phyloP scores from a whole-genome alignment of 2,888 invertebrate species.

The Ornithoptera priamus region DNA sequence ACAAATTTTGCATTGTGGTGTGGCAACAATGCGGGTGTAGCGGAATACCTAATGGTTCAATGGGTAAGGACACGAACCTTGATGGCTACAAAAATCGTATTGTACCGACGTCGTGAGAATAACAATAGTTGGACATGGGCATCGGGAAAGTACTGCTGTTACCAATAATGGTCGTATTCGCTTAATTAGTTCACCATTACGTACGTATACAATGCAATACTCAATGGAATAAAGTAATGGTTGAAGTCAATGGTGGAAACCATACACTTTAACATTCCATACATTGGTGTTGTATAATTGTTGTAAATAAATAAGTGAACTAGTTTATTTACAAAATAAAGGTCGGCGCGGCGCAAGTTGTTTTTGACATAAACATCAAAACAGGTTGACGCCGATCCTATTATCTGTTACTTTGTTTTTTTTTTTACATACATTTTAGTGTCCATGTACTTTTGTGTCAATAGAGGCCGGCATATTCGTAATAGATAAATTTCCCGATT shows the following conservation, averaged over 20 bases:
- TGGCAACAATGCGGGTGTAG: slow-evolving; percentile 68
- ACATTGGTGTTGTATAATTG: neutral
- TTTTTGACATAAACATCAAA: too few species aligned
- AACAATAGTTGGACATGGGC: slow-evolving; percentile 64
- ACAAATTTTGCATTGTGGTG: slow-evolving; percentile 77
- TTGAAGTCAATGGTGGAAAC: neutral
- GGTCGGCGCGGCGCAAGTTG: too few species aligned
- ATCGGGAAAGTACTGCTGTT: slow-evolving; percentile 61
- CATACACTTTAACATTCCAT: neutral
- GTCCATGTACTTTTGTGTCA: too few species aligned
- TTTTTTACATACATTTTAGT: too few species aligned
- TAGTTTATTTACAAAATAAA: too few species aligned
- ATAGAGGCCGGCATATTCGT: too few species aligned
- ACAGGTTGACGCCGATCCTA: too few species aligned
- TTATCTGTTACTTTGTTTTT: too few species aligned
- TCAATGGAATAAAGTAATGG: neutral
- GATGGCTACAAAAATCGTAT: slow-evolving; percentile 77
- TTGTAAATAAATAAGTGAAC: neutral
- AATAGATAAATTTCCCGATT: too few species aligned
- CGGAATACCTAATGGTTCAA: slow-evolving; percentile 76
- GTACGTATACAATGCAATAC: slow-evolving; percentile 14
- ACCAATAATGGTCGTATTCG: slow-evolving; percentile 29
- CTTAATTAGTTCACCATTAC: slow-evolving; percentile 29
- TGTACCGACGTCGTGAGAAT: slow-evolving; percentile 71
- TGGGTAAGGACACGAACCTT: slow-evolving; percentile 75